Percentiles rank a stretch among this genome's conserved stretches.
Conservation (phyloP, 2,797 vertebrate species). For the Mycteria americana region DNA sequence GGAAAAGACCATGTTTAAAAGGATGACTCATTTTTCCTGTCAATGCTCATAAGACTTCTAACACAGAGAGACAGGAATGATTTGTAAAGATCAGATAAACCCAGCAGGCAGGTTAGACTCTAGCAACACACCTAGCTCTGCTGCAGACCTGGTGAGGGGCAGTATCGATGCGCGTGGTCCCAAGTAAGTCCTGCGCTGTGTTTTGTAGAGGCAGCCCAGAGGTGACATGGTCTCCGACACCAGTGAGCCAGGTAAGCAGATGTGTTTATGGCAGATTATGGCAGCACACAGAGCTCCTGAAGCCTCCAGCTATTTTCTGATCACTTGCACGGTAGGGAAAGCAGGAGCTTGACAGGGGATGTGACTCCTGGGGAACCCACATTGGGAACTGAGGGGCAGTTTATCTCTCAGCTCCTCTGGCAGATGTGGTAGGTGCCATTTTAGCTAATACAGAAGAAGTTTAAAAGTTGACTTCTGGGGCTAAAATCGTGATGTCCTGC, state of each 20-base stretch:
- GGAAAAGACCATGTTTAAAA: neutral
- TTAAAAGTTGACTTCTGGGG: neutral
- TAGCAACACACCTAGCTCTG: neutral
- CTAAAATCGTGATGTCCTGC: neutral
- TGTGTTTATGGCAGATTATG: neutral
- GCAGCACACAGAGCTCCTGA: neutral
- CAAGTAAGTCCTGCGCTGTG: neutral
- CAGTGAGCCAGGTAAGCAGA: rapidly evolving
- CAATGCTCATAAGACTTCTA: neutral
- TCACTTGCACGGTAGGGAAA: neutral
- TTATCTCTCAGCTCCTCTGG: neutral
- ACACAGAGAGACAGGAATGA: neutral
- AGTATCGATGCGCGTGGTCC: rapidly evolving
- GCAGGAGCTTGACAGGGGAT: neutral
- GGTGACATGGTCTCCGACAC: neutral
- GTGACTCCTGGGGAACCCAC: neutral
- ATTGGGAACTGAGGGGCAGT: neutral
- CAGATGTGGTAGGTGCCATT: neutral
- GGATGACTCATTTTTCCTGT: neutral
- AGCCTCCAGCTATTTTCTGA: neutral
- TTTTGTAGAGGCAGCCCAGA: neutral
- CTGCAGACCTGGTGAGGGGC: neutral
- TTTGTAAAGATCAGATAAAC: neutral
- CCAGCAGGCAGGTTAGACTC: neutral
- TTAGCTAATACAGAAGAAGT: neutral